These are phyloP conservation scores for Ursus arctos DNA, from an alignment of 2,113 vertebrate genomes.

Conservation along the genomic window DNA sequence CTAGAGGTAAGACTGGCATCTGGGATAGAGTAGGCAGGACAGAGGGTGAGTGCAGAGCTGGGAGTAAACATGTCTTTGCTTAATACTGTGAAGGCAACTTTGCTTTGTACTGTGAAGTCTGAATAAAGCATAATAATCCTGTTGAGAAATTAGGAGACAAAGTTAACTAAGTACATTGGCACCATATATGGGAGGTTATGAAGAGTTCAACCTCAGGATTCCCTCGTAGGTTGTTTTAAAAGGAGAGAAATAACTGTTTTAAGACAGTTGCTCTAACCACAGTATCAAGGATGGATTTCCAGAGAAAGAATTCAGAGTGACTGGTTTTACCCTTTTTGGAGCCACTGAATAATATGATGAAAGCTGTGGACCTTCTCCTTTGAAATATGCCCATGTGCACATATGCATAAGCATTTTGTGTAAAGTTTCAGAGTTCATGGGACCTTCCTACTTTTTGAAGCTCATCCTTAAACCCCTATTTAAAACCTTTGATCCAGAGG, in stretches of 20 bases:
- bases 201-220: background rate
- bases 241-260: background rate
- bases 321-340: background rate
- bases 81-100: background rate
- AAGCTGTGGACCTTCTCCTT: background rate
- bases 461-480: background rate
- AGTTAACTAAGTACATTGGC: background rate
- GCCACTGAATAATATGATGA: background rate
- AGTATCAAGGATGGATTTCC: background rate
- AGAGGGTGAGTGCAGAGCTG: background rate
- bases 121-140: background rate
- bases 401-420: background rate
- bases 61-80: background rate
- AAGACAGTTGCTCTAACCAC: background rate
- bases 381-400: background rate
- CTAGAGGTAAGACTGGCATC: background rate
- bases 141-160: background rate
- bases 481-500: slow-evolving; percentile 22
- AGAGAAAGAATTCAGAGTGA: background rate
- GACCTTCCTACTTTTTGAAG: background rate
- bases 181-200: background rate
- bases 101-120: background rate
- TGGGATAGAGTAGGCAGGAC: background rate
- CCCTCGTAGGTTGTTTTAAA: slow-evolving; percentile 42
- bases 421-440: background rate